Evolutionary conservation across 37 sponge, comb jelly and placozoan species (phyloP), one percentile per base, ranked within the genome.

Genomic region (Spongia lamella): DNA sequence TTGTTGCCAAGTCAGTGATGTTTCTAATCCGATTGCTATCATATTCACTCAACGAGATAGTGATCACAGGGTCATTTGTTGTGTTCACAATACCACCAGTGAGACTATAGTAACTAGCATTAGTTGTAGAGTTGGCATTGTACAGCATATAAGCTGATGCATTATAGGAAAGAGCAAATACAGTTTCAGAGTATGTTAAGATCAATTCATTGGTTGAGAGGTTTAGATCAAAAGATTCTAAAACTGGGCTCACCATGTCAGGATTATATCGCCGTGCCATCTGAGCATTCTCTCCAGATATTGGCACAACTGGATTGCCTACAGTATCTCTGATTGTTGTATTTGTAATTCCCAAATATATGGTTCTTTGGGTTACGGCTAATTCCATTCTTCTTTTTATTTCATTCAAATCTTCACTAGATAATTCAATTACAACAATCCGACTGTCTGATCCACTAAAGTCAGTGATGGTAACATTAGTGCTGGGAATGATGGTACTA

Each of bases 151-250:
- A 79, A 15, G 65, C 53, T 31, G 61, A 62, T 19, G 76, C 43
- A 43, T 91, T 83, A 63, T 82, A 61, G n/a, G 89, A 75, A 19
- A 52, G 39, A 26, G 64, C 53, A 58, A 82, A 76, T 40, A 95
- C 77, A 30, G 91, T 91, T 56, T 95, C 96, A 30, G 92, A 86
- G 65, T 88, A 95, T 61, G 72, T 80, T 13, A 95, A 79, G 32
- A 79, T 77, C 3, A 95, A 70, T 17, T 75, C 70, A 20, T 88
- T 66, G 11, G 63, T 53, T 19, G 74, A 78, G 1, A 95, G 78
- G 56, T 95, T 57, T 1, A 95, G 68, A 26, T 79, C 80, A 75
- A 88, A 95, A 6, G 49, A 36, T 7, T 73, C 55, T 30, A 95
- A 68, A 1, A 37, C 66, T 20, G 96, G 96, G 1, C 36, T 24